Evolutionary conservation across 2,888 invertebrate genomes (phyloP).

Genomic region (Adela reaumurella): DNA sequence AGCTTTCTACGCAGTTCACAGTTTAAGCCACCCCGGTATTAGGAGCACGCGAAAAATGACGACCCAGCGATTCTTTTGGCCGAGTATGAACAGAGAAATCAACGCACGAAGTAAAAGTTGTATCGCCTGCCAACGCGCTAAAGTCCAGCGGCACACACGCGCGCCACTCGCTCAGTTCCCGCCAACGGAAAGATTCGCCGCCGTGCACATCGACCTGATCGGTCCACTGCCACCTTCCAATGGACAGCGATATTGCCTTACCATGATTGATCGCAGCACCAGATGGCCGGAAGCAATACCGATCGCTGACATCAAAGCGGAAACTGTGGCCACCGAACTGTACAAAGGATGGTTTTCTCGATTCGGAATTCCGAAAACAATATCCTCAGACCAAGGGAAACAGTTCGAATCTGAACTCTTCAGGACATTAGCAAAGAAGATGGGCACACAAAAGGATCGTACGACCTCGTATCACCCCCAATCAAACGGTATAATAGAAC

Average conservation of each 20-base stretch:
- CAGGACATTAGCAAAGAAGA: neutral
- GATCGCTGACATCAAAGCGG: conserved; percentile 23
- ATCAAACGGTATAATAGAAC: conserved; percentile 11
- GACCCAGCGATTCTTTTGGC: conserved; percentile 4
- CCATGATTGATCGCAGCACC: conserved; percentile 20
- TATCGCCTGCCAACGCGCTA: conserved; percentile 7
- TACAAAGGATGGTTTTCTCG: conserved; percentile 22
- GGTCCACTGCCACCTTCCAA: conserved; percentile 23
- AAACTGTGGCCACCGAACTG: conserved; percentile 23
- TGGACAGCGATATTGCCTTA: conserved; percentile 21
- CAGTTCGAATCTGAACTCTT: conserved; percentile 25
- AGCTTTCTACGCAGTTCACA: conserved; percentile 11
- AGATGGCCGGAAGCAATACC: conserved; percentile 25
- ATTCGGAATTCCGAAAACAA: conserved; percentile 20
- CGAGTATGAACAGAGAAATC: conserved; percentile 8
- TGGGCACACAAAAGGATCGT: neutral
- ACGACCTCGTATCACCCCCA: conserved; percentile 13
- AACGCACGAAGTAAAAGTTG: conserved; percentile 6
- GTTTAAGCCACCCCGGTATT: conserved; percentile 8
- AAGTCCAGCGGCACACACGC: conserved; percentile 9
- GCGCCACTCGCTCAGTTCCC: conserved; percentile 4
- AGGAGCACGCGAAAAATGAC: conserved; percentile 3
- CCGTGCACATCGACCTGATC: conserved; percentile 17
- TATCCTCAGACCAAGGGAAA: conserved; percentile 25
- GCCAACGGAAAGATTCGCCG: conserved; percentile 4